phyloP scores from a whole-genome alignment of 2,888 invertebrate species.

The Tanypteryx hageni region DNA sequence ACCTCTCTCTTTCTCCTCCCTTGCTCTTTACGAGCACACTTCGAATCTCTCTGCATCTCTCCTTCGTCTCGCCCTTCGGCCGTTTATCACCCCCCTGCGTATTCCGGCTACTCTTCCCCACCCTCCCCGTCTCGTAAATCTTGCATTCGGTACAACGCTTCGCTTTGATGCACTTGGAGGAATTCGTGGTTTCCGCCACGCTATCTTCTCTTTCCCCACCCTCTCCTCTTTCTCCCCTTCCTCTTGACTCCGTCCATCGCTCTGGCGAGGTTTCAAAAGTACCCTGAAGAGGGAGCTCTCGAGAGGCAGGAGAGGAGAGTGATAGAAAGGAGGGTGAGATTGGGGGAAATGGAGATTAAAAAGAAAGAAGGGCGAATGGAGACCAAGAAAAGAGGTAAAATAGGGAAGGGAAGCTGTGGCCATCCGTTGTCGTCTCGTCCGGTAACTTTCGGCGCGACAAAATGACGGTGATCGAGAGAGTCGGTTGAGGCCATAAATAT shows the following conservation, averaged over 20 bases:
- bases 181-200: background rate
- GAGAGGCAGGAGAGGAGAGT: background rate
- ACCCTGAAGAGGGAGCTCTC: background rate
- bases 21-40: too few species aligned
- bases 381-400: background rate
- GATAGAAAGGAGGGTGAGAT: background rate
- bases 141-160: background rate
- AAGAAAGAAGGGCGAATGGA: too few species aligned
- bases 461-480: too few species aligned
- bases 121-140: background rate
- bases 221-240: background rate
- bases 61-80: too few species aligned
- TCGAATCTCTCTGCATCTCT: too few species aligned
- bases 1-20: too few species aligned
- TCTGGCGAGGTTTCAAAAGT: background rate
- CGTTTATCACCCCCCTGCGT: too few species aligned
- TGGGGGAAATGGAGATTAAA: background rate
- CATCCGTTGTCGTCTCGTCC: background rate
- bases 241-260: background rate
- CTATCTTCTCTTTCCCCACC: too few species aligned
- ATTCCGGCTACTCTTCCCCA: background rate
- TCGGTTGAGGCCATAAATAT: background rate
- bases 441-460: too few species aligned
- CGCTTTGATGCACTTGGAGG: slow-evolving; percentile 24
- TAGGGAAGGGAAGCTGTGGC: background rate